Percentiles rank a stretch among this genome's conserved stretches.
Conservation (phyloP, 2,888 invertebrate genomes). For the Aromia moschata region DNA sequence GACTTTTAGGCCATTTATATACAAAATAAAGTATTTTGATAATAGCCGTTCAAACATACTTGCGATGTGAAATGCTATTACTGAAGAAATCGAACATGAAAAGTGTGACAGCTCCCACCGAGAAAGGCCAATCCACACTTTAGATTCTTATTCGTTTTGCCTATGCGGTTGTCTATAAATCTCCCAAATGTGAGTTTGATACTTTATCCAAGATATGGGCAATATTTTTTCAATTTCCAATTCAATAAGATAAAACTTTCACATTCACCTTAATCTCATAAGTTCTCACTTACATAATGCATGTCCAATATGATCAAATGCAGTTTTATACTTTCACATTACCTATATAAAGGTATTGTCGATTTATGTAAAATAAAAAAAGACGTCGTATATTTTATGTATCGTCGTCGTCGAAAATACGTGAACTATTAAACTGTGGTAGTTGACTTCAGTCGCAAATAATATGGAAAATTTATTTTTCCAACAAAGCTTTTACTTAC, state of each 20-base stretch:
- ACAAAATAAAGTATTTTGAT: no score
- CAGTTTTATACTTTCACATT: background rate
- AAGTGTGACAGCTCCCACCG: slow-evolving; percentile 1
- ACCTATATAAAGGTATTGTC: no score
- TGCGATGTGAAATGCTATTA: no score
- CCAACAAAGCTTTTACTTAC: no score
- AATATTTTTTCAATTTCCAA: slow-evolving; percentile 27
- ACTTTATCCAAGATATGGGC: slow-evolving; percentile 33
- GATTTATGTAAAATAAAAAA: no score
- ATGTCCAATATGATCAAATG: slow-evolving; percentile 1
- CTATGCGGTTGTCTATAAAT: slow-evolving; percentile 24
- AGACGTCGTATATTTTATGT: no score
- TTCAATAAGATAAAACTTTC: slow-evolving; percentile 17
- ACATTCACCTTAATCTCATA: slow-evolving; percentile 5
- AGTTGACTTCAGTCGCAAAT: no score
- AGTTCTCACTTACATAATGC: slow-evolving; percentile 10
- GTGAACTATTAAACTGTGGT: no score
- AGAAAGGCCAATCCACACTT: background rate
- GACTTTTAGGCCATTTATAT: no score
- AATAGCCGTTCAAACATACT: no score
- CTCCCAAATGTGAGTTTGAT: slow-evolving; percentile 34
- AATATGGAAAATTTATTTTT: no score
- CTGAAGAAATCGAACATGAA: slow-evolving; percentile 22
- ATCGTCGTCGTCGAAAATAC: no score
- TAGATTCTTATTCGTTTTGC: background rate